A percentile compares a stretch with the other conserved stretches of the same genome.
Conservation (phyloP, 2,888 invertebrate genomes). For the Cryptosula pallasiana region DNA sequence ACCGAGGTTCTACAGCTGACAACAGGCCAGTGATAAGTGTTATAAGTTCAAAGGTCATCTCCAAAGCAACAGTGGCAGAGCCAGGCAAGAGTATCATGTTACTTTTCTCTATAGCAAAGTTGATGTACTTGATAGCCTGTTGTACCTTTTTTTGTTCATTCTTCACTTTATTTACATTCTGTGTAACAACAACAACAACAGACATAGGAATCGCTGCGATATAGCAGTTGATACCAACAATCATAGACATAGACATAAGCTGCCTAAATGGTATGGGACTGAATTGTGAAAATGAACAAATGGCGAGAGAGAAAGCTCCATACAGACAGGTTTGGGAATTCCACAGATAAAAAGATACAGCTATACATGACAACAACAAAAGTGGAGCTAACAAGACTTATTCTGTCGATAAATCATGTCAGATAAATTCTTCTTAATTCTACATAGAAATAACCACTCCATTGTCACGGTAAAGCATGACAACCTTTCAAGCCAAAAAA, state of each 20-base stretch:
- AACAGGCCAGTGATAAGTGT: slow-evolving; percentile 32
- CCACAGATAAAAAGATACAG: neutral
- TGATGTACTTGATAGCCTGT: slow-evolving; percentile 77
- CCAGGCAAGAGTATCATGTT: slow-evolving; percentile 89
- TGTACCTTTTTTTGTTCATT: slow-evolving; percentile 59
- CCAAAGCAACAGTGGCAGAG: slow-evolving; percentile 86
- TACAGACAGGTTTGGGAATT: neutral
- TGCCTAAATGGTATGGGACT: no score
- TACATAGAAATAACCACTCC: no score
- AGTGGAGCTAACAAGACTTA: no score
- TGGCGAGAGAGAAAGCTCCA: neutral
- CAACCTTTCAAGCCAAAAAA: no score
- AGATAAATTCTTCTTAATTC: no score
- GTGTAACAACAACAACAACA: no score
- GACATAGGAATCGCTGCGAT: no score
- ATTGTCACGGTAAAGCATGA: no score
- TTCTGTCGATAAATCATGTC: no score
- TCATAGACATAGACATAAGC: no score
- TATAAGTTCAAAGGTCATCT: slow-evolving; percentile 68
- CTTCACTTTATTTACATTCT: slow-evolving; percentile 46
- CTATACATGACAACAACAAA: neutral
- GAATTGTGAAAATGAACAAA: neutral
- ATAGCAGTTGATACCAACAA: no score
- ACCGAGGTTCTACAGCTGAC: slow-evolving; percentile 8
- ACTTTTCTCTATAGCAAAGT: slow-evolving; percentile 85